Base-by-base conservation (phyloP, 2,113 vertebrate species). In the Camelus bactrianus region DNA sequence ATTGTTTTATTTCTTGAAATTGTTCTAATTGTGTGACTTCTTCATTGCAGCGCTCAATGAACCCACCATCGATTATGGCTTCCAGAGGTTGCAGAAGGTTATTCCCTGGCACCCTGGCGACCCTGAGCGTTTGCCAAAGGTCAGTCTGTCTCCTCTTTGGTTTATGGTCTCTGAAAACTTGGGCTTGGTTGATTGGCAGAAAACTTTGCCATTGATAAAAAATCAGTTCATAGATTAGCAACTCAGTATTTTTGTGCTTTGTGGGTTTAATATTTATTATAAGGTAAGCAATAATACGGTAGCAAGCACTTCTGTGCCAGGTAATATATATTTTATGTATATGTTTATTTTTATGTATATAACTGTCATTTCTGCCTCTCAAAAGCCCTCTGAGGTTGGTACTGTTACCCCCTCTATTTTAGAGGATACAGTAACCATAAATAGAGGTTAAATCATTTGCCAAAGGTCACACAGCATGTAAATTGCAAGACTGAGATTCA, bases 41-140 rank as follows among this genome's bases (percentile, higher is more conserved):
- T 97, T 97, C 97, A 81, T 98, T 98, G 91, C 98, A 99, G 99
- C 99, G 46, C 99, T 99, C 98, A 99, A 99, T 0, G 99, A 99
- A 97, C 99, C 99, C 95, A 99, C 99, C 98, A 99, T 99, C 97
- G 99, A 99, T 98, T 99, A 99, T 19, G 99, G 99, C 97, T 99
- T 99, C 98, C 99, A 99, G 98, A 98, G 99, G 97, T 98, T 99
- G 98, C 99, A 99, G 98, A 99, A 99, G 98, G 99, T 99, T 84
- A 99, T 99, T 83, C 99, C 99, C 65, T 98, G 99, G 97, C 99
- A 99, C 94, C 99, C 99, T 3, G 99, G 99, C 8, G 99, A 99
- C 98, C 99, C 99, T 0, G 99, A 99, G 85, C 98, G 99, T 95
- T 99, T 99, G 98, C 99, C 99, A 97, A 99, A 99, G 99, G 99